Conservation (phyloP, 2,888 invertebrate genomes). For the Pristionchus japonicus region DNA sequence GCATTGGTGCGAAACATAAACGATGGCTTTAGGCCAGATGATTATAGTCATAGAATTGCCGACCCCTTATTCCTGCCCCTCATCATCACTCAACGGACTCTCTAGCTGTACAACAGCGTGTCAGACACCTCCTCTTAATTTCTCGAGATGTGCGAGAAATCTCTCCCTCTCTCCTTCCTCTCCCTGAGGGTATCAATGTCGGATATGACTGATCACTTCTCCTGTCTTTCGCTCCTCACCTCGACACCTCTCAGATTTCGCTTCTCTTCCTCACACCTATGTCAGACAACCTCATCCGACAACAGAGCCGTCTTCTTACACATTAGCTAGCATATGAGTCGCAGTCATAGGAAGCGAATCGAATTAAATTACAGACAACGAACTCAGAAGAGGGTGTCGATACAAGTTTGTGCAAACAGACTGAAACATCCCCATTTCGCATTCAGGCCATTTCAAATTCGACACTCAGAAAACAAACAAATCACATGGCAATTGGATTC, state of each 20-base stretch:
- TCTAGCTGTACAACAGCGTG: constrained; percentile 13
- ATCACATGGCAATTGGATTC: constrained; percentile 13
- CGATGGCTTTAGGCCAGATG: background rate
- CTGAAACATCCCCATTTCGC: constrained; percentile 4
- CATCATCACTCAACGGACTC: background rate
- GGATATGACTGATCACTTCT: constrained; percentile 32
- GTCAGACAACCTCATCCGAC: constrained; percentile 35
- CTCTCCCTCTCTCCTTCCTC: background rate
- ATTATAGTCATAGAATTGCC: background rate
- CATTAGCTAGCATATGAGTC: background rate
- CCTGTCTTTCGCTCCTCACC: background rate
- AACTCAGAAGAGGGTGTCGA: no score
- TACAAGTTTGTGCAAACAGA: constrained; percentile 5
- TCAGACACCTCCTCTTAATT: constrained; percentile 17
- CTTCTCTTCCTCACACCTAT: background rate
- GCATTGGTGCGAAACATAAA: constrained; percentile 1
- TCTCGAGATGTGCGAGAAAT: constrained; percentile 4
- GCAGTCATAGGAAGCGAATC: background rate
- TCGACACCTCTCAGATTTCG: background rate
- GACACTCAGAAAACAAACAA: constrained; percentile 8
- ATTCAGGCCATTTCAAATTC: background rate
- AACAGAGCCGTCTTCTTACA: constrained; percentile 1
- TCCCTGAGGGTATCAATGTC: constrained; percentile 29
- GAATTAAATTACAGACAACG: no score
- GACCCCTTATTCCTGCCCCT: background rate